These are phyloP conservation scores for Lophochroa leadbeateri DNA, from an alignment of 2,113 vertebrate genomes.

Conservation along the genomic window DNA sequence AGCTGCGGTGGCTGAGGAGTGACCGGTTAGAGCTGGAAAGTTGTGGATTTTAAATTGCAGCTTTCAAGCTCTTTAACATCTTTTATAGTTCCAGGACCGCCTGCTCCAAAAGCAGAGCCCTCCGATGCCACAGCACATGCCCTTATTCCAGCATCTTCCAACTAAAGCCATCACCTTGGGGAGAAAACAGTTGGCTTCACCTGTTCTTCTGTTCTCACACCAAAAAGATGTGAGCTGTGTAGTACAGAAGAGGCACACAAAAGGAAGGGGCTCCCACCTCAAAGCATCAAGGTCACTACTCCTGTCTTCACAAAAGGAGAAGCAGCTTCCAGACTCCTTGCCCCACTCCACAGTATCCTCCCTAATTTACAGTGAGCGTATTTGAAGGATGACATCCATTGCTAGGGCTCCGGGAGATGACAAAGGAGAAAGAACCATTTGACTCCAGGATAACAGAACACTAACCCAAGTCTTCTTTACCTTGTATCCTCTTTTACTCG, in stretches of 20 bases:
- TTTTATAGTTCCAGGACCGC: conserved; percentile 20
- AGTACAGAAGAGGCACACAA: not conserved
- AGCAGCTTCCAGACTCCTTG: not conserved
- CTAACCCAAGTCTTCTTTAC: conserved; percentile 22
- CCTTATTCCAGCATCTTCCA: not conserved
- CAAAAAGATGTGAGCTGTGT: not conserved
- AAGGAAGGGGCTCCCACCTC: not conserved
- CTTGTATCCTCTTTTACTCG: not conserved
- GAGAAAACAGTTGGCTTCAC: not conserved
- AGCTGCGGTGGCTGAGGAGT: conserved; percentile 36
- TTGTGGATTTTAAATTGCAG: not conserved
- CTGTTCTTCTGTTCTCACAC: not conserved
- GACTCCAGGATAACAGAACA: not conserved
- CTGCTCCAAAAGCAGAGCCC: conserved; percentile 4
- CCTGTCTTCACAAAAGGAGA: not conserved
- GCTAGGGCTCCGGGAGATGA: not conserved
- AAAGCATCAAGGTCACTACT: not conserved
- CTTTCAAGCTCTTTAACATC: conserved; percentile 21
- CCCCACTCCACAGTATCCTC: not conserved
- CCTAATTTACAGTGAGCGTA: not conserved
- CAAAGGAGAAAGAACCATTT: conserved; percentile 15
- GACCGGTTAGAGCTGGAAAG: conserved; percentile 56
- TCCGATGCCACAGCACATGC: fast-evolving
- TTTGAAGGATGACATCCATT: not conserved
- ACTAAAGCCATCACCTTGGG: not conserved